phyloP scores from a whole-genome alignment of 2,888 invertebrate species.

The Leptopilina myrica region DNA sequence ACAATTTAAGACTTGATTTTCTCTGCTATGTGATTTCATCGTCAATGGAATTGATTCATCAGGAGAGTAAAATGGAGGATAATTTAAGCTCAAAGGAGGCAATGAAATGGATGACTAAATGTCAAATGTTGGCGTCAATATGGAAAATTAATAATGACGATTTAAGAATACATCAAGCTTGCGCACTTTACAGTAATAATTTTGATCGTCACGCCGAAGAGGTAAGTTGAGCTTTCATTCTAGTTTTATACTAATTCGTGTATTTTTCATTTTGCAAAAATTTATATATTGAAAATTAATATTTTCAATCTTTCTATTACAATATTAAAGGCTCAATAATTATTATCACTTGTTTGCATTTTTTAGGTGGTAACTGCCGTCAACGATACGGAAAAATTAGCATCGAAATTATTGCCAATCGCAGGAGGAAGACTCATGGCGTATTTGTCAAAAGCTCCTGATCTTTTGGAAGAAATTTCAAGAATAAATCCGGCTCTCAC shows the following conservation, averaged over 20 bases:
- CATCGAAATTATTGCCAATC: conserved; percentile 85
- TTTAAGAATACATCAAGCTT: conserved; percentile 87
- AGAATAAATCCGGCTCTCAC: conserved; percentile 87
- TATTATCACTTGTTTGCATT: conserved; percentile 72
- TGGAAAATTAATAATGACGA: conserved; percentile 88
- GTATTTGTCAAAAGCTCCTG: conserved; percentile 79
- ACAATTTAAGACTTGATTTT: conserved; percentile 84
- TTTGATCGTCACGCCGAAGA: conserved; percentile 81
- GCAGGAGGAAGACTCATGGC: conserved; percentile 89
- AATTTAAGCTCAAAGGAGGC: conserved; percentile 77
- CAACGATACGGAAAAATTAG: conserved; percentile 83
- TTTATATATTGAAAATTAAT: too few species aligned
- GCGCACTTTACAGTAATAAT: conserved; percentile 80
- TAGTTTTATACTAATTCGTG: too few species aligned
- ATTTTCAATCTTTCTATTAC: too few species aligned
- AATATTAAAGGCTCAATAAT: not conserved
- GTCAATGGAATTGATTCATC: conserved; percentile 85
- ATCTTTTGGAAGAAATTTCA: conserved; percentile 83
- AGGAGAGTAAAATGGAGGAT: conserved; percentile 78
- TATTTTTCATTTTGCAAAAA: too few species aligned
- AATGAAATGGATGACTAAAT: conserved; percentile 85
- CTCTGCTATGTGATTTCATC: conserved; percentile 85
- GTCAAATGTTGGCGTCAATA: conserved; percentile 83
- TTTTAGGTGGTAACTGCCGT: conserved; percentile 82
- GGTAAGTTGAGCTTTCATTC: conserved; percentile 70